A percentile compares a stretch with the other conserved stretches of the same genome.
phyloP scores from a whole-genome alignment of 2,113 vertebrate genomes.

The Grammomys surdaster region DNA sequence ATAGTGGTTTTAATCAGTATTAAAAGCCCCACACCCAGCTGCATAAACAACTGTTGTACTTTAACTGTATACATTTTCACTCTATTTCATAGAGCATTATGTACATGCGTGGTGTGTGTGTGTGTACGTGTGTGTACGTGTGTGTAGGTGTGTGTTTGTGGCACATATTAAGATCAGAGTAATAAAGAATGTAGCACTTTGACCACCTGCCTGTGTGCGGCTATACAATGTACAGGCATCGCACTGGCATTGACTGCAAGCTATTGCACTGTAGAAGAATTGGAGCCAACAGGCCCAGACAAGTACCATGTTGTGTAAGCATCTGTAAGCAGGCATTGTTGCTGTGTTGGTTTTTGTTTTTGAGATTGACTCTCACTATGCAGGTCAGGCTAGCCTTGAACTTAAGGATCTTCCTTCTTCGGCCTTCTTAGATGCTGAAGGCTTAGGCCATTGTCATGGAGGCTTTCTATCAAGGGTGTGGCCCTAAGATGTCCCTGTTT shows the following conservation, averaged over 20 bases:
- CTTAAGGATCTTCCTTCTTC: neutral
- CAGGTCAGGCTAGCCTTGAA: neutral
- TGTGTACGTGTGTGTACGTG: neutral
- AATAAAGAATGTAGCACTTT: neutral
- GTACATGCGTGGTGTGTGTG: neutral
- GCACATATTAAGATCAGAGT: neutral
- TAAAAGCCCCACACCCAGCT: neutral
- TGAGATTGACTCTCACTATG: neutral
- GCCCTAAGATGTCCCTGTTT: neutral
- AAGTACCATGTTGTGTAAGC: neutral
- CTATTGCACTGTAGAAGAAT: neutral
- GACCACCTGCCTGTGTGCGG: neutral
- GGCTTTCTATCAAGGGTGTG: neutral
- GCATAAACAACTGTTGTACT: neutral
- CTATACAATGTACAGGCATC: neutral
- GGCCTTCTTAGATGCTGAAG: neutral
- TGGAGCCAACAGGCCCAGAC: neutral
- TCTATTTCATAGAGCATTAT: neutral
- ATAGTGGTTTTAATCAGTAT: neutral
- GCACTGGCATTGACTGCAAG: neutral
- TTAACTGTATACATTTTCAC: neutral
- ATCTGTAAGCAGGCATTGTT: neutral
- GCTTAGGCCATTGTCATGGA: neutral
- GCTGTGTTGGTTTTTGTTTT: neutral
- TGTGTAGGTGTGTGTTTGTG: neutral